A percentile compares a stretch with the other conserved stretches of the same genome.
Conservation (phyloP, 2,797 vertebrate species). For the Enteromius treurensis region DNA sequence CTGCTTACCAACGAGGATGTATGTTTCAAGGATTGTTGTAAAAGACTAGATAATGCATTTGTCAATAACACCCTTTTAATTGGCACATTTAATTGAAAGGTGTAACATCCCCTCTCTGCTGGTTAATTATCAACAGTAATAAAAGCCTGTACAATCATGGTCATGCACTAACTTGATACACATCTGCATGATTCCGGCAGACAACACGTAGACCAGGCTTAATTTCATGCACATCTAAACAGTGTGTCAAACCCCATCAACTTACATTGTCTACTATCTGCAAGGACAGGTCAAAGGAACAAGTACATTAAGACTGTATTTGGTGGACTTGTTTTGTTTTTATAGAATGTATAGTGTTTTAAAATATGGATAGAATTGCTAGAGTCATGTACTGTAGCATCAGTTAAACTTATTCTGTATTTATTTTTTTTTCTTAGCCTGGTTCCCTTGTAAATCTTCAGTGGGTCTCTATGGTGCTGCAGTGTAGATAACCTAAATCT, state of each 20-base stretch:
- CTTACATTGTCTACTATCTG: background rate
- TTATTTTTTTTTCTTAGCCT: background rate
- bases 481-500: constrained; percentile 38
- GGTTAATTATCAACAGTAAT: constrained; percentile 1
- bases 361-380: background rate
- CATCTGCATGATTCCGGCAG: background rate
- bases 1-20: background rate
- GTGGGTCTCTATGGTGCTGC: background rate
- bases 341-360: background rate
- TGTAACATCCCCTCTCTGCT: background rate
- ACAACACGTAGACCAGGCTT: background rate
- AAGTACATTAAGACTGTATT: background rate
- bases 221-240: background rate
- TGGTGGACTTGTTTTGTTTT: background rate
- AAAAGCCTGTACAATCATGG: background rate
- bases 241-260: background rate
- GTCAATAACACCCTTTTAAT: constrained; percentile 3
- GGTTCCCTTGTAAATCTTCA: constrained; percentile 5
- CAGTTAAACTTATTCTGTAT: background rate
- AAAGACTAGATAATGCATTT: constrained; percentile 13
- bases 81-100: constrained; percentile 1
- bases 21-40: background rate
- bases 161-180: background rate
- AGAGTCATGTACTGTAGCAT: too few species aligned
- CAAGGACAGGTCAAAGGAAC: background rate